phyloP scores from a whole-genome alignment of 2,888 invertebrate species.

The Platynereis dumerilii region DNA sequence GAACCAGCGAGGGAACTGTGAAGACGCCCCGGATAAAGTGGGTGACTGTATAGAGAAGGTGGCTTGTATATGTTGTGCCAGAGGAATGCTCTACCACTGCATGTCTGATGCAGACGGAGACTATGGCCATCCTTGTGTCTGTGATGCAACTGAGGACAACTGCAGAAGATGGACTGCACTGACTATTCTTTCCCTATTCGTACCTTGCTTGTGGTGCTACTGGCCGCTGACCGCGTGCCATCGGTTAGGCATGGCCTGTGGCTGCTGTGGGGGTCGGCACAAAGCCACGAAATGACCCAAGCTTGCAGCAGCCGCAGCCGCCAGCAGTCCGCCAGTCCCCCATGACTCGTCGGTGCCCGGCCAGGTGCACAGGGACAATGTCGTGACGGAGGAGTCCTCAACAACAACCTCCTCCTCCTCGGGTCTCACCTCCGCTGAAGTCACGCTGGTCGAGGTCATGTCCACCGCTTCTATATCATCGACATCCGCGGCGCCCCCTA shows the following conservation, averaged over 20 bases:
- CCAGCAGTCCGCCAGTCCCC: no score
- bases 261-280: constrained; percentile 84
- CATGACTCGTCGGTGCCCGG: no score
- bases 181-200: constrained; percentile 81
- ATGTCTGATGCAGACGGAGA: constrained; percentile 90
- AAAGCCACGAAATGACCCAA: constrained; percentile 43
- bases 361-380: no score
- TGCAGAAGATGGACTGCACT: constrained; percentile 84
- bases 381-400: no score
- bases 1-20: constrained; percentile 80
- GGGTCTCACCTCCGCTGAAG: no score
- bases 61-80: constrained; percentile 85
- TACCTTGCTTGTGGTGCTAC: constrained; percentile 95
- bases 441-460: no score
- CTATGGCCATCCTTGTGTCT: constrained; percentile 77
- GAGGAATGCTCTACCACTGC: constrained; percentile 91
- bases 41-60: constrained; percentile 78
- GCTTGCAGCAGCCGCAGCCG: constrained; percentile 2
- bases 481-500: no score
- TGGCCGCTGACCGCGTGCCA: constrained; percentile 85
- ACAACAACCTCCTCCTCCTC: no score
- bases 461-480: no score
- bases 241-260: constrained; percentile 80
- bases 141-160: constrained; percentile 65
- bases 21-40: constrained; percentile 81